These are phyloP conservation scores for Dryobota labecula DNA, from an alignment of 2,888 invertebrate species.

Conservation along the genomic window DNA sequence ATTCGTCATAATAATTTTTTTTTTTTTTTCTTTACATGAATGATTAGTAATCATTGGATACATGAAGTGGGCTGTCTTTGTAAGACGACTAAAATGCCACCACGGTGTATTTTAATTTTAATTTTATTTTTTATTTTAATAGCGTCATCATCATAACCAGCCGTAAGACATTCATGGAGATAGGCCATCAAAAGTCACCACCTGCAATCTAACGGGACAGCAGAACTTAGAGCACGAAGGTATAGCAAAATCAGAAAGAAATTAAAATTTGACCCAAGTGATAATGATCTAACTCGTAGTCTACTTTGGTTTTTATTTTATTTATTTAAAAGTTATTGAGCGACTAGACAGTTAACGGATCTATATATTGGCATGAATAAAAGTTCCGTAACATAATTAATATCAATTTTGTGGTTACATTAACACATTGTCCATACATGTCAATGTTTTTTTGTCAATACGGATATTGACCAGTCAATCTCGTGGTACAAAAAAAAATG, in stretches of 20 bases:
- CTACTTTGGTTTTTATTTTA: too few species aligned
- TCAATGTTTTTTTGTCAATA: slow-evolving; percentile 40
- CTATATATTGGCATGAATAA: slow-evolving; percentile 4
- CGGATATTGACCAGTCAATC: slow-evolving; percentile 56
- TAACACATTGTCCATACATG: slow-evolving; percentile 24
- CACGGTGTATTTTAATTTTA: too few species aligned
- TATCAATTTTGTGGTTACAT: slow-evolving; percentile 34
- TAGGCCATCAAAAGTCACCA: too few species aligned
- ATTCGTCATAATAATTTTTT: too few species aligned
- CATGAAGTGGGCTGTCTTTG: too few species aligned
- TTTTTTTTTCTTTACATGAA: too few species aligned
- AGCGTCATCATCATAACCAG: background rate
- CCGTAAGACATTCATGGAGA: background rate
- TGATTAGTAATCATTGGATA: too few species aligned
- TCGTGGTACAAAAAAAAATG: slow-evolving; percentile 37
- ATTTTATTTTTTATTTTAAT: too few species aligned
- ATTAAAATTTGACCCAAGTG: background rate
- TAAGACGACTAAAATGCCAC: too few species aligned
- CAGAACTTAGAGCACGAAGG: background rate
- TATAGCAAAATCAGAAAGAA: background rate
- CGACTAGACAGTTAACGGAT: background rate
- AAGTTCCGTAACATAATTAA: slow-evolving; percentile 42
- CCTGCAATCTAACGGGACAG: background rate
- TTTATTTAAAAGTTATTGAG: background rate
- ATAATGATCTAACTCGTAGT: background rate